Evolutionary conservation across 92 coral and sea anemone genomes (phyloP), one percentile per base, ranked within the genome.

Genomic region (Nematostella vectensis): DNA sequence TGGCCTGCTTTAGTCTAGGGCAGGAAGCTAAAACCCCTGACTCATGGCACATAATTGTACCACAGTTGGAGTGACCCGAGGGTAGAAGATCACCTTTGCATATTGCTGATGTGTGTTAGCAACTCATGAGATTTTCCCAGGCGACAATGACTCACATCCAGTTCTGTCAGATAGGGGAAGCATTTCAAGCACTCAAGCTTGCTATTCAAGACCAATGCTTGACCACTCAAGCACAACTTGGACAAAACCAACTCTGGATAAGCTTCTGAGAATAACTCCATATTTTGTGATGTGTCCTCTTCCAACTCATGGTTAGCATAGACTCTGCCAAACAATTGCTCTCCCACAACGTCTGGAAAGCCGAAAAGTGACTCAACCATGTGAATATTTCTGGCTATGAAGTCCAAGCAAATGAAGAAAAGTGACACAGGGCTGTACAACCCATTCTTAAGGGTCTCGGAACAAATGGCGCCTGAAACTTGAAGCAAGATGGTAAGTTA

Each of bases 281-380:
- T 45, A 11, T 58, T 70, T 55, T 63, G 25, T 66, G 65, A 53
- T 27, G 26, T 27, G 19, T 26, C 38, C 38, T 61, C 50, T 31
- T 38, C 48, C 47, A 89, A 73, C 4, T 52, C 63, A 19, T 43
- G 33, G 31, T 62, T 74, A 59, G 55, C 65, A 27, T 77, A 68
- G 23, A 80, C 78, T 53, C 69, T 73, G 2, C 70, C 60, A 44
- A 91, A 91, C 28, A 91, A 76, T 31, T 87, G 81, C 51, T 86
- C 65, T 24, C 98, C 98, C 29, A 91, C 74, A 22, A 80, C 61
- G 10, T 82, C 98, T 18, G 98, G 98, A 57, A 91, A 91, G 28
- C 75, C 96, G 8, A 47, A 49, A 1, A 91, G 72, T 11, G 98
- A 86, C 31, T 91, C 98, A n/a, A 91, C 88, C 83, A 91, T 77